Percentiles rank a stretch among this genome's conserved stretches.
Conservation (phyloP, 2,113 vertebrate genomes). For the Heterotis niloticus region DNA sequence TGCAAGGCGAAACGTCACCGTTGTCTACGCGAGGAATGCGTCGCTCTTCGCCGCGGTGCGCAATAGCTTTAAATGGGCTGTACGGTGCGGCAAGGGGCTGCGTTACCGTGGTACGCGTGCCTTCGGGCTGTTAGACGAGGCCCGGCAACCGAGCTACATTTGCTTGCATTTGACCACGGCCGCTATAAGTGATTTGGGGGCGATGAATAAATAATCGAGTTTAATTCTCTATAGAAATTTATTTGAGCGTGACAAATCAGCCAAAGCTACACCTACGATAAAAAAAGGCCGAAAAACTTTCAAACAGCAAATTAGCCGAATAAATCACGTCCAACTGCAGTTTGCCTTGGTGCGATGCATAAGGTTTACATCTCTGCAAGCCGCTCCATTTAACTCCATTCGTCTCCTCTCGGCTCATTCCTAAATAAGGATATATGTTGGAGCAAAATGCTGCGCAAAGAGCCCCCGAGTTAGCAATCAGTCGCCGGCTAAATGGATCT, state of each 20-base stretch:
- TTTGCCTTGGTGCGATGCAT: constrained; percentile 47
- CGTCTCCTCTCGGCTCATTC: constrained; percentile 68
- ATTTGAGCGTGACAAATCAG: constrained; percentile 15
- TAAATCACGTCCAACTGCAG: constrained; percentile 50
- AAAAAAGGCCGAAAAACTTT: constrained; percentile 40
- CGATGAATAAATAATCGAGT: constrained; percentile 44
- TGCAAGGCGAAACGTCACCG: neutral
- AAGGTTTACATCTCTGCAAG: constrained; percentile 64
- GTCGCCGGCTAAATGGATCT: constrained; percentile 69
- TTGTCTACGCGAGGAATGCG: neutral
- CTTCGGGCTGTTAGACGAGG: constrained; percentile 23
- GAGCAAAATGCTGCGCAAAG: constrained; percentile 66
- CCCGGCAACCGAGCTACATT: neutral
- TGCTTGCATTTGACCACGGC: constrained; percentile 35
- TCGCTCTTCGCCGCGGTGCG: neutral
- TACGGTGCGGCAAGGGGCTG: neutral
- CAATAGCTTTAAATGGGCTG: neutral
- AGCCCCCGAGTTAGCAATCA: constrained; percentile 74
- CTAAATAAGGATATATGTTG: constrained; percentile 77
- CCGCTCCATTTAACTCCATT: constrained; percentile 71
- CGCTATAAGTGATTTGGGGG: constrained; percentile 32
- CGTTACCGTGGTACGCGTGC: neutral
- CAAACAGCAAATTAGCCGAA: constrained; percentile 46
- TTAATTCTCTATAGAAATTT: constrained; percentile 46
- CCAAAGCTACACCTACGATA: constrained; percentile 25